Percentiles rank a stretch among this genome's conserved stretches.
Evolutionary conservation across 2,113 vertebrate genomes (phyloP).

Genomic region (Oryzias javanicus): DNA sequence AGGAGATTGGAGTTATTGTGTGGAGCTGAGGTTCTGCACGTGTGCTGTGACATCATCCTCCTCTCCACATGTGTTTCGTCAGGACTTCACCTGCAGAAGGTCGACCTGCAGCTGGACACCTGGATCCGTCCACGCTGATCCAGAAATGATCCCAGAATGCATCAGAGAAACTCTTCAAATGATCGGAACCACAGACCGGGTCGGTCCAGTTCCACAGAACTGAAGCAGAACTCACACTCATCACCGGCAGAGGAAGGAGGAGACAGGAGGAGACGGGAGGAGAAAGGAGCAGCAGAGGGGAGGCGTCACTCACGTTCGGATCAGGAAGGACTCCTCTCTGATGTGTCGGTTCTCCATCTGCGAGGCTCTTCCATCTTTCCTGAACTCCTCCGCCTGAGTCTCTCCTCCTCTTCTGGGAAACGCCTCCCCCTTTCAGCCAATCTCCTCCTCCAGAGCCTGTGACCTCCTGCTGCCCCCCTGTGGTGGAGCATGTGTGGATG

Average conservation of each 20-base stretch:
- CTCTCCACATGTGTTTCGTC: background rate
- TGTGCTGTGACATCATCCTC: conserved; percentile 55
- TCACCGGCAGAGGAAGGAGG: background rate
- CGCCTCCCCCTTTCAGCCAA: conserved; percentile 15
- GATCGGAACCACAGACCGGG: too few species aligned
- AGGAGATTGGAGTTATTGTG: too few species aligned
- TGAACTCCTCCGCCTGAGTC: conserved; percentile 6
- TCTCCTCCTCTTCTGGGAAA: conserved; percentile 23
- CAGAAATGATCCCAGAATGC: too few species aligned
- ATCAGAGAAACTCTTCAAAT: too few species aligned
- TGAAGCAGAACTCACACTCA: too few species aligned
- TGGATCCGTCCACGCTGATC: too few species aligned
- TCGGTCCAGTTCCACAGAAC: too few species aligned
- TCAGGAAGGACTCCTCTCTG: background rate
- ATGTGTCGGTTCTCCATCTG: conserved; percentile 16
- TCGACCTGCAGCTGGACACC: too few species aligned
- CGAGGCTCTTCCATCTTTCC: conserved; percentile 18
- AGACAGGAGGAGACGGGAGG: background rate
- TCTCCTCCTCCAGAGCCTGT: background rate
- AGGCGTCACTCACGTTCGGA: conserved; percentile 13
- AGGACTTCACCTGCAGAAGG: too few species aligned
- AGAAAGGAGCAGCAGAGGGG: background rate
- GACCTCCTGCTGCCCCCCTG: background rate
- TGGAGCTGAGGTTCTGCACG: too few species aligned
- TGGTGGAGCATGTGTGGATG: too few species aligned